phyloP scores from a whole-genome alignment of 2,888 invertebrate species.

The Drosophila merina region DNA sequence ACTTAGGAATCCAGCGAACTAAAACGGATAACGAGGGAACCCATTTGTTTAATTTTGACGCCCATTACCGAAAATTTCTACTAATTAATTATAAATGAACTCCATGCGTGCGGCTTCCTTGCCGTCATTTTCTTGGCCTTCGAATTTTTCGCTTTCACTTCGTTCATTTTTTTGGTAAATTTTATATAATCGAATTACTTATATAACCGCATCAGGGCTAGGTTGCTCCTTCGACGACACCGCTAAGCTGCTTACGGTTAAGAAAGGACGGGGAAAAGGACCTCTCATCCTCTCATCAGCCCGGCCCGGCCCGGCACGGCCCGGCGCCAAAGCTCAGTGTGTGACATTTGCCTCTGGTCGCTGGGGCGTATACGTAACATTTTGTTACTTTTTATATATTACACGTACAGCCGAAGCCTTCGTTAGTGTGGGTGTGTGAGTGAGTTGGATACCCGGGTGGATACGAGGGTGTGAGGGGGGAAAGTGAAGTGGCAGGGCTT shows the following conservation, averaged over 20 bases:
- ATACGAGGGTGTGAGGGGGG: not conserved
- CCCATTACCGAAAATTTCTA: slow-evolving; percentile 53
- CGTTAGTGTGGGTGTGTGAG: slow-evolving; percentile 20
- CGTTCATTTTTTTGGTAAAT: slow-evolving; percentile 32
- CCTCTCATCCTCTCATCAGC: too few species aligned
- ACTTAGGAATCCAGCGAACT: not conserved
- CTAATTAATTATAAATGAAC: slow-evolving; percentile 70
- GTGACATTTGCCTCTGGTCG: slow-evolving; percentile 71
- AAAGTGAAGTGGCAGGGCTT: slow-evolving; percentile 75
- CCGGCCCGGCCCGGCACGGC: slow-evolving; percentile 12
- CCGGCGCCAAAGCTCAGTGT: slow-evolving; percentile 32
- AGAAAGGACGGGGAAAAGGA: slow-evolving; percentile 46
- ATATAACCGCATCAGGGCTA: slow-evolving; percentile 60
- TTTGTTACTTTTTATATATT: slow-evolving; percentile 61
- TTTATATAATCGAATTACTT: slow-evolving; percentile 74
- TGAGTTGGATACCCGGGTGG: not conserved
- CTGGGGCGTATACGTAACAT: slow-evolving; percentile 65
- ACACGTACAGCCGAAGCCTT: slow-evolving; percentile 13
- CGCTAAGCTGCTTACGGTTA: slow-evolving; percentile 73
- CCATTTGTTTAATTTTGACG: slow-evolving; percentile 55
- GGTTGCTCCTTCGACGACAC: slow-evolving; percentile 54
- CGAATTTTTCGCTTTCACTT: not conserved
- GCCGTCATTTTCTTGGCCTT: not conserved
- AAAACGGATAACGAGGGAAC: slow-evolving; percentile 32
- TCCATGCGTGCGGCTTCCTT: slow-evolving; percentile 41